Evolutionary conservation across 64 coral and sea anemone genomes (phyloP).

Genomic region (Catalaphyllia jardinei): DNA sequence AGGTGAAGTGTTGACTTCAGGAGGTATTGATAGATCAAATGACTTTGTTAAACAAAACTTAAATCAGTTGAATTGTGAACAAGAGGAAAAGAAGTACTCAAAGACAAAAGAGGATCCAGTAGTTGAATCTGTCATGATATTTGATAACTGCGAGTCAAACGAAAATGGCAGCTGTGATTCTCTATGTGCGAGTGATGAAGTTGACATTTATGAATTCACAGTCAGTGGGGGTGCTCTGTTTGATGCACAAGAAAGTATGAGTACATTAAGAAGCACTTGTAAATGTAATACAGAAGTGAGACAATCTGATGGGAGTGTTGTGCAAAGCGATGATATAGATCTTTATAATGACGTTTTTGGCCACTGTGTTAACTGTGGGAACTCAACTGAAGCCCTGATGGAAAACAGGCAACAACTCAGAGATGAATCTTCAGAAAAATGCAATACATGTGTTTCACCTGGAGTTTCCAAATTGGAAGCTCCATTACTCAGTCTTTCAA

Average conservation of each 20-base stretch:
- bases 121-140: not conserved
- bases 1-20: not conserved
- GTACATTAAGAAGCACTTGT: not conserved
- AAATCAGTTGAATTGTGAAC: not conserved
- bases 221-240: not conserved
- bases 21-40: not conserved
- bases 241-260: not conserved
- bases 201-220: slow-evolving; percentile 28
- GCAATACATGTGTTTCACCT: not conserved
- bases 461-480: not conserved
- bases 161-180: not conserved
- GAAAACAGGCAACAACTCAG: not conserved
- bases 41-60: slow-evolving; percentile 8
- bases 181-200: not conserved
- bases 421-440: not conserved
- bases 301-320: not conserved
- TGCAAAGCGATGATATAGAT: not conserved
- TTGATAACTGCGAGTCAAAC: not conserved
- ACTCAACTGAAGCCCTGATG: not conserved
- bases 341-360: slow-evolving; percentile 9
- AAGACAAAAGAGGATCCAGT: not conserved
- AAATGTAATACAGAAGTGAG: not conserved
- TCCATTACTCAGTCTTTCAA: not conserved
- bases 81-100: not conserved
- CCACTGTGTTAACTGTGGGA: not conserved